Evolutionary conservation across 2,113 vertebrate genomes (phyloP).

Genomic region (Lathamus discolor): DNA sequence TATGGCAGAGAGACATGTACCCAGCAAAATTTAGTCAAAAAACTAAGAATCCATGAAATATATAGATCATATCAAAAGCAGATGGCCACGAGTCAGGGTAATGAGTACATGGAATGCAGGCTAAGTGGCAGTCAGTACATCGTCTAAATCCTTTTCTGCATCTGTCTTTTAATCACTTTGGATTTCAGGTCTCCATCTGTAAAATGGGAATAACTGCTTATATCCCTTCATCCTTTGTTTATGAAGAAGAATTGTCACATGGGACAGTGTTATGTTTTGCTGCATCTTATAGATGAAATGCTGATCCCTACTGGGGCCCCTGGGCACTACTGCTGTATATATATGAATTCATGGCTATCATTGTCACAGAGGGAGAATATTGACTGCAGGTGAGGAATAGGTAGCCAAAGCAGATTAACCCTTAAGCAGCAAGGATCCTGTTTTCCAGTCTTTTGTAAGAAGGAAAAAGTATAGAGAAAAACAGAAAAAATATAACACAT

Average conservation of each 20-base stretch:
- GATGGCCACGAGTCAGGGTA: neutral
- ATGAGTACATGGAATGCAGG: neutral
- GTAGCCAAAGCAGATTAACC: constrained; percentile 52
- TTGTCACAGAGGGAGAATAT: constrained; percentile 23
- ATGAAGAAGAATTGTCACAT: neutral
- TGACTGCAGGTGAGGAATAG: constrained; percentile 46
- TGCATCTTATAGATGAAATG: constrained; percentile 1
- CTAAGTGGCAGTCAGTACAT: neutral
- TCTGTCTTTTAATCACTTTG: constrained; percentile 8
- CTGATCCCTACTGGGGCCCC: constrained; percentile 22
- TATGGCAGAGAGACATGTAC: neutral
- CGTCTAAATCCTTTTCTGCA: neutral
- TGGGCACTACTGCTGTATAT: neutral
- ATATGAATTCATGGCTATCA: constrained; percentile 30
- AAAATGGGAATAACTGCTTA: constrained; percentile 9
- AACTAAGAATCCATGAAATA: neutral
- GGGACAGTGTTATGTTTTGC: neutral
- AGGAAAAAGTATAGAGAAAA: constrained; percentile 8
- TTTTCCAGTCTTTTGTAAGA: constrained; percentile 46
- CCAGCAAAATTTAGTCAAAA: neutral
- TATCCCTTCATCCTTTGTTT: constrained; percentile 20
- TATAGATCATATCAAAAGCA: neutral
- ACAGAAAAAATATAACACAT: neutral
- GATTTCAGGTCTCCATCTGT: neutral
- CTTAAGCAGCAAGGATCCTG: constrained; percentile 35